Percentiles rank a stretch among this genome's conserved stretches.
These are phyloP conservation scores for Petrocephalus microphthalmus DNA, from an alignment of 2,113 vertebrate genomes.

Conservation along the genomic window DNA sequence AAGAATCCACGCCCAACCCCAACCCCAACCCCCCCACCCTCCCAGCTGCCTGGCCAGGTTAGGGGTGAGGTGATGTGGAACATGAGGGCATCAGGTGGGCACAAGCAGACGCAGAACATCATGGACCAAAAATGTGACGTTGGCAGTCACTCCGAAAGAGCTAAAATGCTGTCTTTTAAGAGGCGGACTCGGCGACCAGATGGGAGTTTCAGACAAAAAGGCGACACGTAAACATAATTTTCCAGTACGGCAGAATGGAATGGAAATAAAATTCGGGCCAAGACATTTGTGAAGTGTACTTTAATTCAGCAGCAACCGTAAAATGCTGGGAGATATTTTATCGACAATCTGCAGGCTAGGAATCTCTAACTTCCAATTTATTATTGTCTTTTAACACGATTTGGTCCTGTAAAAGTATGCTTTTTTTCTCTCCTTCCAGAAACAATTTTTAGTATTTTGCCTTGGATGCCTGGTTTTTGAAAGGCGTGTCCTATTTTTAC, in stretches of 20 bases:
- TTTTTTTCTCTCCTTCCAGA: not conserved
- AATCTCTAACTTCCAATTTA: not conserved
- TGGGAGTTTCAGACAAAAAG: not conserved
- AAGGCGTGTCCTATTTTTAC: not conserved
- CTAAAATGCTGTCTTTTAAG: not conserved
- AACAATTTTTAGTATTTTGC: not conserved
- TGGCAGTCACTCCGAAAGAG: not conserved
- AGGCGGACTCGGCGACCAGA: not conserved
- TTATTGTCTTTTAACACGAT: not conserved
- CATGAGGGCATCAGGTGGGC: not conserved
- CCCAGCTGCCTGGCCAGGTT: not conserved
- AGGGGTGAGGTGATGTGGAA: not conserved
- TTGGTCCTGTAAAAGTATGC: not conserved
- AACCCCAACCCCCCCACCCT: not conserved
- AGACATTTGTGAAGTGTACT: not conserved
- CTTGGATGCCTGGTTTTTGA: not conserved
- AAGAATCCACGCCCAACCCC: not conserved
- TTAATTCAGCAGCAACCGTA: not conserved
- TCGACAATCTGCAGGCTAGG: not conserved
- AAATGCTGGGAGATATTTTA: not conserved
- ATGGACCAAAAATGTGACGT: not conserved
- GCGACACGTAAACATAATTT: not conserved
- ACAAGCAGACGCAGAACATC: not conserved
- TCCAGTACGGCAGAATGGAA: not conserved
- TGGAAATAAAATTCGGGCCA: not conserved